Conservation (phyloP, 2,888 invertebrate species). For the Scaptodrosophila latifasciaeformis region DNA sequence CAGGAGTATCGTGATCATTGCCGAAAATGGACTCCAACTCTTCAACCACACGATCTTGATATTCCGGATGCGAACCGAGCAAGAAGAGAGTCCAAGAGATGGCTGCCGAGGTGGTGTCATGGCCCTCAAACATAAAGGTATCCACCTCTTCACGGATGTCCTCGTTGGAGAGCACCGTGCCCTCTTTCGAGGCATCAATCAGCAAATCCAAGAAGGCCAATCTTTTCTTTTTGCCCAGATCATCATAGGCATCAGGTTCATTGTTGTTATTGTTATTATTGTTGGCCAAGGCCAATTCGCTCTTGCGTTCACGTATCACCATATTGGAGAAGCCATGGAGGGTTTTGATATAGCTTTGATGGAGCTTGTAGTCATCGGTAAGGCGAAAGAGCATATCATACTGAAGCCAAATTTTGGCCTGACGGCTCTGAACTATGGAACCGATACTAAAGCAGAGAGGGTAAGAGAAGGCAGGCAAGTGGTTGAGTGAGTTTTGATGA, state of each 20-base stretch:
- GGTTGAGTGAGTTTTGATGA: constrained; percentile 18
- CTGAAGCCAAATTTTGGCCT: constrained; percentile 80
- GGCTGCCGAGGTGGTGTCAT: constrained; percentile 75
- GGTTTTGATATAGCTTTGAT: constrained; percentile 75
- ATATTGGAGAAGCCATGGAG: constrained; percentile 76
- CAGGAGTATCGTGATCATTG: constrained; percentile 74
- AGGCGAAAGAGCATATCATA: constrained; percentile 79
- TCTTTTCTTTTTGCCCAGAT: constrained; percentile 76
- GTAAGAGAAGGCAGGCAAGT: constrained; percentile 2
- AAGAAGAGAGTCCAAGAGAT: constrained; percentile 75
- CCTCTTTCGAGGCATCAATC: constrained; percentile 77
- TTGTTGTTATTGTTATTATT: constrained; percentile 64
- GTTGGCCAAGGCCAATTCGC: constrained; percentile 68
- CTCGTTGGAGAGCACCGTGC: constrained; percentile 73
- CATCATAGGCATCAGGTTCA: constrained; percentile 62
- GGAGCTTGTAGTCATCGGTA: constrained; percentile 77
- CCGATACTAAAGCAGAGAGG: constrained; percentile 77
- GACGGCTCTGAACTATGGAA: constrained; percentile 76
- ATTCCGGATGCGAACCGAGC: constrained; percentile 72
- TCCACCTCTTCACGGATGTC: constrained; percentile 80
- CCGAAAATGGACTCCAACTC: constrained; percentile 77
- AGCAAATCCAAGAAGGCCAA: constrained; percentile 79
- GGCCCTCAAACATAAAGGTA: constrained; percentile 80
- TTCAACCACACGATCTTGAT: constrained; percentile 75
- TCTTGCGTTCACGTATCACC: constrained; percentile 76